These are phyloP conservation scores for Huso huso DNA, from an alignment of 2,797 vertebrate genomes.

Conservation along the genomic window DNA sequence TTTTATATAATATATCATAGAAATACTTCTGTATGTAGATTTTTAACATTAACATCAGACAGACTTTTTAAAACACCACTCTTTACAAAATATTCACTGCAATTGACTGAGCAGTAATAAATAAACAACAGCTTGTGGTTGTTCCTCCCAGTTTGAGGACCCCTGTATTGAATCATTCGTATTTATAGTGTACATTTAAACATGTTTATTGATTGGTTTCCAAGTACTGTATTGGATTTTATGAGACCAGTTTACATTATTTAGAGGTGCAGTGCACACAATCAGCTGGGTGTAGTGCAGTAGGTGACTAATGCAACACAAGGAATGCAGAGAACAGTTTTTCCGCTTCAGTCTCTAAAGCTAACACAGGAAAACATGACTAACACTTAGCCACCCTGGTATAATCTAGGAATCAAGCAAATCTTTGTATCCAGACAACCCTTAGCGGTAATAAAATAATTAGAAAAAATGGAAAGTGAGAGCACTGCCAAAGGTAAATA, in stretches of 20 bases:
- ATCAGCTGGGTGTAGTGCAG: neutral
- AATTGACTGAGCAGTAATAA: too few species aligned
- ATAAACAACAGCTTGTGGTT: too few species aligned
- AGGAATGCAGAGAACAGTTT: constrained; percentile 15
- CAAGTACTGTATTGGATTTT: neutral
- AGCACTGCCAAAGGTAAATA: constrained; percentile 22
- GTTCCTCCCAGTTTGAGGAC: too few species aligned
- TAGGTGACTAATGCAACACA: constrained; percentile 10
- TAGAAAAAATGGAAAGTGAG: constrained; percentile 34
- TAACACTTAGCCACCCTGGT: constrained; percentile 18
- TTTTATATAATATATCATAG: too few species aligned
- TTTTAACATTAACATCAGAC: too few species aligned
- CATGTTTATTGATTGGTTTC: too few species aligned
- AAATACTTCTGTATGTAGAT: too few species aligned
- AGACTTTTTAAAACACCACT: too few species aligned
- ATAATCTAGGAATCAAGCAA: constrained; percentile 14
- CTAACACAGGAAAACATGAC: constrained; percentile 23
- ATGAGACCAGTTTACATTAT: constrained; percentile 5
- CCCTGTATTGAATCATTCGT: too few species aligned
- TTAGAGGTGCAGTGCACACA: neutral
- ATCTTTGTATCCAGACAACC: constrained; percentile 24
- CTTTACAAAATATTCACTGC: too few species aligned
- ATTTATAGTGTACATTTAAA: too few species aligned
- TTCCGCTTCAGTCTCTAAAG: neutral
- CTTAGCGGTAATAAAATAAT: constrained; percentile 22